phyloP scores from a whole-genome alignment of 53 echinoderm and acorn worm species.

The Echinarachnius parma region DNA sequence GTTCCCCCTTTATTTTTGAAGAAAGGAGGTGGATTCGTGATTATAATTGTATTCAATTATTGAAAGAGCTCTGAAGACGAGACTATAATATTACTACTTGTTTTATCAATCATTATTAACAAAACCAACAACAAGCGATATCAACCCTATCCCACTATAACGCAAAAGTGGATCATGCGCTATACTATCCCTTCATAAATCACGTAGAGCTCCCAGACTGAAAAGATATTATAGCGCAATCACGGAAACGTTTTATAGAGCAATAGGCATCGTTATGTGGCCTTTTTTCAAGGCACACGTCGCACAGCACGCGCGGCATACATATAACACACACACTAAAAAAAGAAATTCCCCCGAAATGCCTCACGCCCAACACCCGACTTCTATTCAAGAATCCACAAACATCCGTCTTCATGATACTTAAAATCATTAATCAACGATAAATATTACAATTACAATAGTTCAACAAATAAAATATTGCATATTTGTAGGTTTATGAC shows the following conservation, averaged over 20 bases:
- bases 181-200: not conserved
- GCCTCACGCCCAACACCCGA: too few relatives aligned
- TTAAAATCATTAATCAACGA: not conserved
- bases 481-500: conserved; percentile 1
- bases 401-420: not conserved
- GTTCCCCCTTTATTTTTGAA: not conserved
- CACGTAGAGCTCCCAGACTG: not conserved
- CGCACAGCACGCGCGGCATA: not conserved
- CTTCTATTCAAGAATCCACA: not conserved
- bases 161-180: not conserved
- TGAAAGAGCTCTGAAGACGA: not conserved
- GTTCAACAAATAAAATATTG: not conserved
- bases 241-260: not conserved
- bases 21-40: not conserved
- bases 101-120: not conserved
- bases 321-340: not conserved
- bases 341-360: not conserved
- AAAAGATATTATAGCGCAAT: conserved; percentile 1
- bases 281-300: conserved; percentile 1
- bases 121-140: not conserved
- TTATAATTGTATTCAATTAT: conserved; percentile 3
- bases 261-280: not conserved
- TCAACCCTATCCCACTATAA: too few relatives aligned
- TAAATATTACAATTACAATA: not conserved
- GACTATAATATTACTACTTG: conserved; percentile 1